Conservation (phyloP, 2,888 invertebrate species). For the Hirtodrosophila alboralis region DNA sequence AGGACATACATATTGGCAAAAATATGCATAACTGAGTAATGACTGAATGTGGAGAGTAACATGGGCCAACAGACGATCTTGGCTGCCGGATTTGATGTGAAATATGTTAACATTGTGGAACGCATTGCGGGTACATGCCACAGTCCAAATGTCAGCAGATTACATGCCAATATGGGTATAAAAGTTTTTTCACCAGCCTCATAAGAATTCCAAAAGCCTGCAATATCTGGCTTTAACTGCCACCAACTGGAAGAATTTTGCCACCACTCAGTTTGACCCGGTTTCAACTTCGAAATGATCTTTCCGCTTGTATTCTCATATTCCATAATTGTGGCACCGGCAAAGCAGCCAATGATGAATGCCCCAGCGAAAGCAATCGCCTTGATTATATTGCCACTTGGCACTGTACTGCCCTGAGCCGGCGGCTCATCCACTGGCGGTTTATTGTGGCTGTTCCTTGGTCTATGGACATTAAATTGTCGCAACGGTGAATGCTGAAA, state of each 20-base stretch:
- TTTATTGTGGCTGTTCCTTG: constrained; percentile 49
- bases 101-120: constrained; percentile 92
- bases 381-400: constrained; percentile 73
- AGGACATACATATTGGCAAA: constrained; percentile 98
- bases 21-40: constrained; percentile 93
- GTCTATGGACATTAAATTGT: constrained; percentile 42
- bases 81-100: constrained; percentile 92
- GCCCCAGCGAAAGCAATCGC: constrained; percentile 81
- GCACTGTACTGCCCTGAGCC: constrained; percentile 61
- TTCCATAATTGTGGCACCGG: constrained; percentile 93
- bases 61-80: constrained; percentile 92
- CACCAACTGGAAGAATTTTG: constrained; percentile 63
- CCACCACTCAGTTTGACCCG: constrained; percentile 79
- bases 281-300: constrained; percentile 84
- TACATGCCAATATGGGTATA: constrained; percentile 90
- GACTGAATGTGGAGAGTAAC: constrained; percentile 97
- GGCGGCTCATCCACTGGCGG: constrained; percentile 42
- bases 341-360: constrained; percentile 88
- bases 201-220: constrained; percentile 88
- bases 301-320: constrained; percentile 88
- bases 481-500: constrained; percentile 46
- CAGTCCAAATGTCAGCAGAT: constrained; percentile 91
- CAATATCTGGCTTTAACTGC: constrained; percentile 71
- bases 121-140: constrained; percentile 92
- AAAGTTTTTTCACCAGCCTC: constrained; percentile 91